Evolutionary conservation across 2,113 vertebrate genomes (phyloP), one percentile per base, ranked within the genome.

Genomic region (rabbit (Oryctolagus cuniculus)): DNA sequence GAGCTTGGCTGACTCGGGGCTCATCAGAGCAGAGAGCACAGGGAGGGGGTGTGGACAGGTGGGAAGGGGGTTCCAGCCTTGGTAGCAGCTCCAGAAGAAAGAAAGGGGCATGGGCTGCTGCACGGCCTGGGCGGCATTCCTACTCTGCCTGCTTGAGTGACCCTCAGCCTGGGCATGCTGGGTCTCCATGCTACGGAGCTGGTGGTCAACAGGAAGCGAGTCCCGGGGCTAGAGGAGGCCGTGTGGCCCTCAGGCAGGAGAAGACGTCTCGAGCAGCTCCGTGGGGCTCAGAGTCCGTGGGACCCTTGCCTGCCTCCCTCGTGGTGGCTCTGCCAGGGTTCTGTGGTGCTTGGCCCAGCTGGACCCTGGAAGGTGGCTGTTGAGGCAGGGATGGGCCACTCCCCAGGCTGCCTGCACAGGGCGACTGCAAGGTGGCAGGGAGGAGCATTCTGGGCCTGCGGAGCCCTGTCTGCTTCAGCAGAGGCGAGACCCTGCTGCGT

Each of bases 141-240:
- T 15, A 10, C 11, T 61, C 19, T 6, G 12, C 13, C 34, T 53
- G 80, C 24, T 21, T 51, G 55, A 67, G 10, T 61, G 64, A n/a
- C 61, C 69, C 70, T 72, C 73, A 29, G n/a, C 78, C 38, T 86
- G 27, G 51, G 31, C 58, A 4, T 82, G 58, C 75, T 51, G 34
- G 69, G 44, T 82, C 82, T 55, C 36, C 80, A 0, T 31, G 61
- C 84, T 66, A 3, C 66, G 91, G 80, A 91, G 91, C 75, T 34
- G 55, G 67, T 81, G 72, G 74, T 94, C 87, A 96, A 90, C 91
- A 97, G 96, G 94, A 97, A 97, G 69, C 66, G 67, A 90, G 95
- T 95, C 89, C 96, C 85, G 77, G 64, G 80, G 69, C 78, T 53
- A 67, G 44, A 84, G 69, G 87, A 84, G 90, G 72, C 49, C 6